These are phyloP conservation scores for Steinernema feltiae DNA, from an alignment of 1,140 invertebrate genomes.

Conservation along the genomic window DNA sequence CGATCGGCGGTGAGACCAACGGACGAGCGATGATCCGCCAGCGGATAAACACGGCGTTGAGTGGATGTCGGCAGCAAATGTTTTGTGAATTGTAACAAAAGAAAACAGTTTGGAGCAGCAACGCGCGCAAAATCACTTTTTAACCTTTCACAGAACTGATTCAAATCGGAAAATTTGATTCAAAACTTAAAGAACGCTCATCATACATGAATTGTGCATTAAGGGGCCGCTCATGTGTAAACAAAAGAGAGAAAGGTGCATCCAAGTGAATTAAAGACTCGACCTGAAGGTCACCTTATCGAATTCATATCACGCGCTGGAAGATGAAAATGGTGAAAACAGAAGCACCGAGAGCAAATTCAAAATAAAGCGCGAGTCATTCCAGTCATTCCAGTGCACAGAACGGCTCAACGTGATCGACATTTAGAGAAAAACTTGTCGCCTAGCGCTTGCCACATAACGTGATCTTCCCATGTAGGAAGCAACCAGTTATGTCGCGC, in stretches of 20 bases:
- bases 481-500: conserved; percentile 3
- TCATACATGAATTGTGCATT: too few relatives aligned
- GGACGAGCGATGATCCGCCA: neutral
- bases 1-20: neutral
- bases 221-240: too few relatives aligned
- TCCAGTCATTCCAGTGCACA: neutral
- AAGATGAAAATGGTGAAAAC: too few relatives aligned
- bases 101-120: neutral
- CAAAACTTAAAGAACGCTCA: too few relatives aligned
- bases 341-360: too few relatives aligned
- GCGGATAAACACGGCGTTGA: neutral
- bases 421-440: neutral
- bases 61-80: neutral
- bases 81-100: neutral
- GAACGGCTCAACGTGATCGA: neutral
- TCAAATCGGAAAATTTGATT: too few relatives aligned
- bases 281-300: too few relatives aligned
- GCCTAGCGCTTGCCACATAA: neutral
- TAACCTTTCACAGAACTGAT: too few relatives aligned
- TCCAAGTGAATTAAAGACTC: too few relatives aligned
- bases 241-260: too few relatives aligned
- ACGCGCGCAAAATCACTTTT: neutral
- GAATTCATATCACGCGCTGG: too few relatives aligned
- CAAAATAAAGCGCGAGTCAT: too few relatives aligned
- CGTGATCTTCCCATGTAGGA: neutral